These are phyloP conservation scores for Halesus radiatus DNA, from an alignment of 1,140 invertebrate genomes.

Conservation along the genomic window DNA sequence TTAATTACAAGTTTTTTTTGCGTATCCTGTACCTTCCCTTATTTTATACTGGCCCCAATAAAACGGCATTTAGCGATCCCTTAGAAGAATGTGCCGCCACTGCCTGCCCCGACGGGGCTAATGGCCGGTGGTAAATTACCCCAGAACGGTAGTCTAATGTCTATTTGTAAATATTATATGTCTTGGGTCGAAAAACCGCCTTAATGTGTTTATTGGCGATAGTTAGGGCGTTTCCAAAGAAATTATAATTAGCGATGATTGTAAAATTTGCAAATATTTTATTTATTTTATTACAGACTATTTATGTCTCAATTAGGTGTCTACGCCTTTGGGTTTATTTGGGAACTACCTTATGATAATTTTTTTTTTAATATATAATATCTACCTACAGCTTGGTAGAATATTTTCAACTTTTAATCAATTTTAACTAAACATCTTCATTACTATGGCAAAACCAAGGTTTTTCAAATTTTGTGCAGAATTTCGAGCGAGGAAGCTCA, in stretches of 20 bases:
- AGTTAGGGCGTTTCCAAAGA: neutral
- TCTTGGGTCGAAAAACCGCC: neutral
- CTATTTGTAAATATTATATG: neutral
- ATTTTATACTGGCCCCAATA: neutral
- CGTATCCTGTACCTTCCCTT: neutral
- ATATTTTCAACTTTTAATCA: no score
- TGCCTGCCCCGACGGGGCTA: neutral
- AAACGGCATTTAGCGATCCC: neutral
- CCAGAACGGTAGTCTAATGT: slow-evolving; percentile 9
- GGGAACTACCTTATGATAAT: no score
- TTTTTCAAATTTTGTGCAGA: no score
- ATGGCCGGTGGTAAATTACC: slow-evolving; percentile 5
- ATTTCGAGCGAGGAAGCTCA: no score
- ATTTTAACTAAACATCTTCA: no score
- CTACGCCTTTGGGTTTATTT: no score
- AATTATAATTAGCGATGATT: neutral
- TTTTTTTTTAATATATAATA: no score
- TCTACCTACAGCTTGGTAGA: no score
- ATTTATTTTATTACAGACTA: no score
- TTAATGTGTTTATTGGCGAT: slow-evolving; percentile 6
- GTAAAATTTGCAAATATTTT: neutral
- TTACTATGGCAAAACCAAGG: no score
- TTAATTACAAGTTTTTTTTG: neutral
- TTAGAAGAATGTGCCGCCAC: neutral
- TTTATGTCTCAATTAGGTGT: no score